Base-by-base conservation (phyloP, 2,888 invertebrate genomes). In the Ecliptopera silaceata region DNA sequence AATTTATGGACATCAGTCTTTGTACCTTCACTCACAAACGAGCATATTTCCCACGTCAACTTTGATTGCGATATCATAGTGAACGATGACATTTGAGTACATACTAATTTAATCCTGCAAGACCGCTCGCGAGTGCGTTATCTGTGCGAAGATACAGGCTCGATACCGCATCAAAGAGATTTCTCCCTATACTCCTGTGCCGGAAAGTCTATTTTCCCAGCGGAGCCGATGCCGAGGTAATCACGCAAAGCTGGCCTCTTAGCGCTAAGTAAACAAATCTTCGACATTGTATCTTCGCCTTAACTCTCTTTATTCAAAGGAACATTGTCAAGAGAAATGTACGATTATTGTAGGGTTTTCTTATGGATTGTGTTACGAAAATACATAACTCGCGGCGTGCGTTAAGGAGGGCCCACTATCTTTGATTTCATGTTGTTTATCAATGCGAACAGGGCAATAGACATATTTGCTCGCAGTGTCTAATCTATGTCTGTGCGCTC, bases 21-120 rank as follows among this genome's bases (percentile, higher is more conserved):
- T 72, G 74, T 79, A 69, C 75, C 71, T 74, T 76, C 77, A 77
- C 77, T 77, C 75, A 82, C 88, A 91, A 91, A 91, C 84, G 84
- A 88, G 86, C 82, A 82, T 86, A 88, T 87, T 90, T 90, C 90
- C 88, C 89, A 91, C 81, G 88, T 89, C 86, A 84, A 79, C 82
- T 86, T 88, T 88, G 88, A 89, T 88, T 86, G 86, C 83, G 81
- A 86, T 88, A 86, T 90, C 84, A 86, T 86, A 82, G 82, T 85
- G 79, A 84, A 81, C 82, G 85, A 88, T 86, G 88, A 85, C 84
- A 86, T 86, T 85, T 82, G 81, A 82, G 82, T 82, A 80, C 76
- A 79, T 79, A 82, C 85, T 86, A 84, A 88, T 88, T 85, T 87
- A 84, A 77, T 74, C 72, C 72, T 74, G 74, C 77, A 75, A 79